Base-by-base conservation (phyloP, 2,888 invertebrate species). In the Mythimna pallens region DNA sequence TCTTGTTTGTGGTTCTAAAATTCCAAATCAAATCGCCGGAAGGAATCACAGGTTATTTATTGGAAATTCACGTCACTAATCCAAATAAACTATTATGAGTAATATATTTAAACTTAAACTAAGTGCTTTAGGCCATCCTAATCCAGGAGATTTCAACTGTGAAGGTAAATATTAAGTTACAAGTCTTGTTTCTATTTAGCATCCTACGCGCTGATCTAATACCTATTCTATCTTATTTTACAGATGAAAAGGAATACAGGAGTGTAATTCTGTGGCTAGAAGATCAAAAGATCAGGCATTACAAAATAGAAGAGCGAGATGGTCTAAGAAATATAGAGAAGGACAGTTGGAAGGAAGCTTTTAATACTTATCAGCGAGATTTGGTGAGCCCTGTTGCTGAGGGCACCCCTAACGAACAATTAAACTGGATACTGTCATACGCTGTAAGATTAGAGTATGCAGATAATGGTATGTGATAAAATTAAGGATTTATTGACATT, bases 201-300 rank as follows among this genome's bases (percentile, higher is more conserved):
- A 50, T 58, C 62, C 12, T 40, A 57, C 40, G 62, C 66, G 30
- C 57, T 54, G 50, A 43, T 66, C 67, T 62, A 30, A 65, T 25
- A 30, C 30, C 30, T 30, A 47, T 61, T 61, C 1, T 34, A 5
- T n/a, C 22, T 12, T 40, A 63, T 40, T 68, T 78, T 96, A 5
- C 92, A 99, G 99, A 99, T 95, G 97, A 97, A 84, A 97, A 97
- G 79, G 97, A 98, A 88, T 98, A 98, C 90, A 97, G 98, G 65
- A 98, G 97, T 89, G 96, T 99, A 36, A 97, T 99, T 34, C 94
- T 98, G 1, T 99, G 99, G 99, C 92, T 99, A 70, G 99, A 99
- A 94, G 98, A 99, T 90, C 99, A 99, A 92, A 99, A 98, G 94
- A 99, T 99, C 83, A 97, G 99, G 17, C 97, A 98, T 84, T 99